A percentile compares a stretch with the other conserved stretches of the same genome.
Evolutionary conservation across 2,888 invertebrate genomes (phyloP).

Genomic region (Scaptomyza caliginosa): DNA sequence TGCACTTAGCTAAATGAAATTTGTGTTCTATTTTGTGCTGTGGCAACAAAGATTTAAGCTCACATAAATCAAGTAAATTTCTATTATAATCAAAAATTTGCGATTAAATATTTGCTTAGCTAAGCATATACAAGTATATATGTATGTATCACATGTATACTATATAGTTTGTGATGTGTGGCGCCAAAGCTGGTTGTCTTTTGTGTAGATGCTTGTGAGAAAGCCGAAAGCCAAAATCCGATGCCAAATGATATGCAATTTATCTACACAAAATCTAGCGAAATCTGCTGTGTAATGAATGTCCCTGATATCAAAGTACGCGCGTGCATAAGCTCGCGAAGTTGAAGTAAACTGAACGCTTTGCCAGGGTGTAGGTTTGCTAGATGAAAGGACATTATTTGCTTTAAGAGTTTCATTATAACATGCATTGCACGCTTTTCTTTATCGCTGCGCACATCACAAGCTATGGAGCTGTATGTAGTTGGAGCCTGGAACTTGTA

Average conservation of each 20-base stretch:
- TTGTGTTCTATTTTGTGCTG: neutral
- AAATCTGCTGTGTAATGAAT: slow-evolving; percentile 76
- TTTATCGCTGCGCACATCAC: slow-evolving; percentile 68
- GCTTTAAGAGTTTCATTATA: slow-evolving; percentile 79
- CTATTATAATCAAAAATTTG: slow-evolving; percentile 30
- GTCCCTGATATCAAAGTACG: slow-evolving; percentile 44
- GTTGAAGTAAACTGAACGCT: slow-evolving; percentile 2
- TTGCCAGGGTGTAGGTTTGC: neutral
- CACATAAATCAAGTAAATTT: slow-evolving; percentile 50
- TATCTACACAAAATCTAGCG: slow-evolving; percentile 69
- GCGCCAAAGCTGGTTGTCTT: neutral
- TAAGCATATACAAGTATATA: slow-evolving; percentile 1
- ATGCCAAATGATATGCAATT: slow-evolving; percentile 76
- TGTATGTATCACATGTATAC: neutral
- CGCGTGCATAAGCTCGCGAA: slow-evolving; percentile 30
- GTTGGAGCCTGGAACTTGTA: slow-evolving; percentile 9
- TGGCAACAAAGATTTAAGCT: neutral
- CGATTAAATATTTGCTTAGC: neutral
- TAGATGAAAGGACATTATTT: slow-evolving; percentile 63
- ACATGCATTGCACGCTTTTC: slow-evolving; percentile 74
- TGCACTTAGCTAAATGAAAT: slow-evolving; percentile 41
- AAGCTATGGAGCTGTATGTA: slow-evolving; percentile 27
- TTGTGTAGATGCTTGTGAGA: neutral
- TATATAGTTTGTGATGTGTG: slow-evolving; percentile 22
- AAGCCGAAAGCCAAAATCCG: slow-evolving; percentile 57